A percentile compares a stretch with the other conserved stretches of the same genome.
phyloP scores from a whole-genome alignment of 2,797 vertebrate genomes.

The Capromys pilorides region DNA sequence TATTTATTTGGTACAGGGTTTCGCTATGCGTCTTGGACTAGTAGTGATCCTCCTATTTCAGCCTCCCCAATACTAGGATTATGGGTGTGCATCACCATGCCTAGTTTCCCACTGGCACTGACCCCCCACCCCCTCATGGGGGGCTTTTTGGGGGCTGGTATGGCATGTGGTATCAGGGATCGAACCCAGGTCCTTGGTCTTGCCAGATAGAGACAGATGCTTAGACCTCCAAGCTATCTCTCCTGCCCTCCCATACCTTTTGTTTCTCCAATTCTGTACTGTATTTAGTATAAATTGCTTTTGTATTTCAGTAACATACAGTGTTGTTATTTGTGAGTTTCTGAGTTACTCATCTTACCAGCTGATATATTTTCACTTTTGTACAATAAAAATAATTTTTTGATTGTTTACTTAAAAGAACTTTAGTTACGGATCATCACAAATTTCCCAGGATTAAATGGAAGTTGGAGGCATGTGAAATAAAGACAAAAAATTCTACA shows the following conservation, averaged over 20 bases:
- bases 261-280: not conserved
- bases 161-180: no score
- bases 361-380: not conserved
- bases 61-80: no score
- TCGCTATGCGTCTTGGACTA: no score
- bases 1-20: no score
- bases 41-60: no score
- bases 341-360: conserved; percentile 35
- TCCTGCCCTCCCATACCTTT: not conserved
- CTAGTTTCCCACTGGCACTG: no score
- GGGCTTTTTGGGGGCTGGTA: no score
- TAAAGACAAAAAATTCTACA: conserved; percentile 16
- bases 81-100: no score
- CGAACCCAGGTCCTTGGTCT: no score
- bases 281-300: conserved; percentile 27
- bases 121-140: no score
- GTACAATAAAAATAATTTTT: not conserved
- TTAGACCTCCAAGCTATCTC: no score
- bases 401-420: conserved; percentile 45
- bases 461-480: not conserved
- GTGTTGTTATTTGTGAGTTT: conserved; percentile 31
- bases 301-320: not conserved
- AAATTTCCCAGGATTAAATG: conserved; percentile 1
- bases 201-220: no score
- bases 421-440: conserved; percentile 5